Percentiles rank a stretch among this genome's conserved stretches.
phyloP scores from a whole-genome alignment of 2,888 invertebrate species.

The Campoplex capitator region DNA sequence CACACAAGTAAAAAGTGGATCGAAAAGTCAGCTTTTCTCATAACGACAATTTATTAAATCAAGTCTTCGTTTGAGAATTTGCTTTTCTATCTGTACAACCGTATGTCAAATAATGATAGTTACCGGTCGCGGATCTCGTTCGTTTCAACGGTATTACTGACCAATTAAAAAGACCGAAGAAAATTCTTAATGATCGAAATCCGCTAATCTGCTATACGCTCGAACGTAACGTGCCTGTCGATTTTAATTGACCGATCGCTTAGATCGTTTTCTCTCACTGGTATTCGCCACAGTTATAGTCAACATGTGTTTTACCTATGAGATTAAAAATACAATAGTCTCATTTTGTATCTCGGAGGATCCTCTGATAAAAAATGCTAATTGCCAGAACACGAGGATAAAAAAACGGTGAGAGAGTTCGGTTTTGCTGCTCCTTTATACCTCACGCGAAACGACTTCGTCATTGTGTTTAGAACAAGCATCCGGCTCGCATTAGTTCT shows the following conservation, averaged over 20 bases:
- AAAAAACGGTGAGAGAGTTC: too few relatives aligned
- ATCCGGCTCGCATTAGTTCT: conserved; percentile 14
- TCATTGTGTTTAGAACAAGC: conserved; percentile 10
- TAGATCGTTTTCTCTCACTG: conserved; percentile 2
- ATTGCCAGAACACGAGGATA: conserved; percentile 14
- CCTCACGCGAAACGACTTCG: conserved; percentile 16
- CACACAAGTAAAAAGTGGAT: background rate
- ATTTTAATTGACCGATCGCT: conserved; percentile 39
- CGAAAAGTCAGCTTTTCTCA: background rate
- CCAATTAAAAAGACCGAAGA: conserved; percentile 39
- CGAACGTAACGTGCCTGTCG: conserved; percentile 12
- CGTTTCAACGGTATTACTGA: background rate
- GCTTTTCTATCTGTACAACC: background rate
- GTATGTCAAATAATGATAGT: background rate
- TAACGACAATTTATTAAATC: background rate
- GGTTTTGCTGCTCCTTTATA: background rate
- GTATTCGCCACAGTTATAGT: too few relatives aligned
- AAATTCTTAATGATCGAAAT: conserved; percentile 23
- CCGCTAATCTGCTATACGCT: conserved; percentile 34
- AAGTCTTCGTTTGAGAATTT: background rate
- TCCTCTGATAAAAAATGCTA: conserved; percentile 48
- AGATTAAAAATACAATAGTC: conserved; percentile 27
- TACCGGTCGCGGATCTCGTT: background rate
- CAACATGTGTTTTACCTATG: background rate
- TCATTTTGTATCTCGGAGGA: conserved; percentile 20